These are phyloP conservation scores for Paradoxurus hermaphroditus DNA, from an alignment of 2,113 vertebrate genomes.

Conservation along the genomic window DNA sequence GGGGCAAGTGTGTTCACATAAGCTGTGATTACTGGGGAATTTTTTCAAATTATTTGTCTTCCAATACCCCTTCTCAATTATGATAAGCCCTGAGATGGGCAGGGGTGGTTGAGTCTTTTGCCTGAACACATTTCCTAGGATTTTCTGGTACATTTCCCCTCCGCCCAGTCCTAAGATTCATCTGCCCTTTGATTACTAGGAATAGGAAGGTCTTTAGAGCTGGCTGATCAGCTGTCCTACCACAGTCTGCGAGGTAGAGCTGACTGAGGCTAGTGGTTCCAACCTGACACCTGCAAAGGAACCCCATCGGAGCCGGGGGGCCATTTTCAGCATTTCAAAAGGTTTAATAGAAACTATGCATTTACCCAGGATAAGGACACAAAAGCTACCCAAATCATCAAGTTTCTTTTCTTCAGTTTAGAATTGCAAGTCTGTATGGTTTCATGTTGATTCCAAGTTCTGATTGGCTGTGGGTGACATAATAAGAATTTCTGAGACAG, in stretches of 20 bases:
- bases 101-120: background rate
- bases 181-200: background rate
- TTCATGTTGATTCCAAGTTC: conserved; percentile 10
- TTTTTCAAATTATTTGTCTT: conserved; percentile 9
- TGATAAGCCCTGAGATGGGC: background rate
- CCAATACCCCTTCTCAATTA: background rate
- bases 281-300: background rate
- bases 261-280: background rate
- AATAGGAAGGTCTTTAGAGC: background rate
- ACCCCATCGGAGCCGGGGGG: background rate
- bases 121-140: background rate
- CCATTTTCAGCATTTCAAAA: background rate
- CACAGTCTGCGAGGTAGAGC: background rate
- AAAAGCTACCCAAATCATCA: conserved; percentile 3
- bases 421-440: background rate
- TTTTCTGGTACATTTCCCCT: background rate
- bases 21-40: background rate
- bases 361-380: background rate
- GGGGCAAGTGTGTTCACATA: background rate
- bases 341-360: background rate
- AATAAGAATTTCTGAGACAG: conserved; percentile 34
- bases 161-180: background rate
- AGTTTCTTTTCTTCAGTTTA: conserved; percentile 45
- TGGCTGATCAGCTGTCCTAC: background rate
- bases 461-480: conserved; percentile 28